Percentiles rank a stretch among this genome's conserved stretches.
These are phyloP conservation scores for Halocaridina rubra DNA, from an alignment of 2,888 invertebrate genomes.

Conservation along the genomic window DNA sequence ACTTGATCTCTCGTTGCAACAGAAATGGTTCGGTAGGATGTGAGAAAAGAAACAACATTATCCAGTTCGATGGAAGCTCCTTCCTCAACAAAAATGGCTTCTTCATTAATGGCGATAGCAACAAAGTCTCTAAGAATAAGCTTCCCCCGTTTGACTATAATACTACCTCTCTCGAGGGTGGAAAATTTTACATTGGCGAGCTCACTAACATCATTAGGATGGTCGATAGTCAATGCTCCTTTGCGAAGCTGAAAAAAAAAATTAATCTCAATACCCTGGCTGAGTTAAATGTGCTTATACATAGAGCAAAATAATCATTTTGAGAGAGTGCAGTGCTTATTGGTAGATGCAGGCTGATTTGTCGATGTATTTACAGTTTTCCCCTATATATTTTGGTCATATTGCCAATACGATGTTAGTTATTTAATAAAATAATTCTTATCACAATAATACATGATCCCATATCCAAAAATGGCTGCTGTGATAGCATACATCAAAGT, in stretches of 20 bases:
- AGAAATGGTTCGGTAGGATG: constrained; percentile 5
- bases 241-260: background rate
- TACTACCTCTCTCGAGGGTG: constrained; percentile 6
- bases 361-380: no score
- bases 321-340: no score
- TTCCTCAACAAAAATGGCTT: constrained; percentile 29
- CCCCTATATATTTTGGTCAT: no score
- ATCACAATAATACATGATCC: no score
- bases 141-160: constrained; percentile 25
- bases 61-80: background rate
- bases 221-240: constrained; percentile 12
- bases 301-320: no score
- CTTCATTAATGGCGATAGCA: background rate
- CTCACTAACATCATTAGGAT: background rate
- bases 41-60: background rate
- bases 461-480: no score
- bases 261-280: background rate
- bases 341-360: no score
- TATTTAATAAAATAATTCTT: no score
- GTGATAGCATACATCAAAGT: no score
- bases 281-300: no score
- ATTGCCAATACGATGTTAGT: no score
- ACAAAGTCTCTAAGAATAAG: constrained; percentile 18
- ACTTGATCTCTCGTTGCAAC: constrained; percentile 27
- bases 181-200: background rate